A percentile compares a stretch with the other conserved stretches of the same genome.
Evolutionary conservation across 2,888 invertebrate genomes (phyloP).

Genomic region (Theretra japonica): DNA sequence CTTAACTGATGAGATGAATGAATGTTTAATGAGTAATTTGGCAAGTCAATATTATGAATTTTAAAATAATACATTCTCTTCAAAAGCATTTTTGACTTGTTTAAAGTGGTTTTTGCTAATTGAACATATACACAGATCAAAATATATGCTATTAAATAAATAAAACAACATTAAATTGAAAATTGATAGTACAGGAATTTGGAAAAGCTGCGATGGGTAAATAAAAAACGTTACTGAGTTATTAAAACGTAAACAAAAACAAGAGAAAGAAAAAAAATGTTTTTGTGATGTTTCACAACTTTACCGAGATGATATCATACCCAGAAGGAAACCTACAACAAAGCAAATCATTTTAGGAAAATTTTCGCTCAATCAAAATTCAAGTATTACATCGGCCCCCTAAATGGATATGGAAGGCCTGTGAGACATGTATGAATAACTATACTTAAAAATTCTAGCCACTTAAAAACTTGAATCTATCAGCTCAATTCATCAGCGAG

Average conservation of each 20-base stretch:
- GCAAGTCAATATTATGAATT: too few species aligned
- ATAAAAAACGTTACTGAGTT: not conserved
- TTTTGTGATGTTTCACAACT: not conserved
- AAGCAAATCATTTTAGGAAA: constrained; percentile 24
- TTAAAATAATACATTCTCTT: too few species aligned
- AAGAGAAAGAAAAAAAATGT: not conserved
- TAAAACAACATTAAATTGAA: not conserved
- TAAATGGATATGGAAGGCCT: too few species aligned
- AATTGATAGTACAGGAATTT: not conserved
- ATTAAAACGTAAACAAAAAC: not conserved
- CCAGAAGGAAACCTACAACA: constrained; percentile 44
- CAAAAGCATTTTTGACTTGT: too few species aligned
- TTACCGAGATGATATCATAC: constrained; percentile 36
- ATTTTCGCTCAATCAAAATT: not conserved
- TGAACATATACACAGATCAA: not conserved
- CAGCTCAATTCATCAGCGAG: too few species aligned
- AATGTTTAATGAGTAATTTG: too few species aligned
- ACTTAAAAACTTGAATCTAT: too few species aligned
- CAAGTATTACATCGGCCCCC: too few species aligned
- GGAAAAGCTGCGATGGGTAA: not conserved
- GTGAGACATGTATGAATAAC: too few species aligned
- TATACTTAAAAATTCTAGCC: too few species aligned
- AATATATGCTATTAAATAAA: not conserved
- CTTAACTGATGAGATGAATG: too few species aligned
- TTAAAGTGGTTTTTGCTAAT: too few species aligned